phyloP scores from a whole-genome alignment of 2,888 invertebrate genomes.

The Lysandra bellargus region DNA sequence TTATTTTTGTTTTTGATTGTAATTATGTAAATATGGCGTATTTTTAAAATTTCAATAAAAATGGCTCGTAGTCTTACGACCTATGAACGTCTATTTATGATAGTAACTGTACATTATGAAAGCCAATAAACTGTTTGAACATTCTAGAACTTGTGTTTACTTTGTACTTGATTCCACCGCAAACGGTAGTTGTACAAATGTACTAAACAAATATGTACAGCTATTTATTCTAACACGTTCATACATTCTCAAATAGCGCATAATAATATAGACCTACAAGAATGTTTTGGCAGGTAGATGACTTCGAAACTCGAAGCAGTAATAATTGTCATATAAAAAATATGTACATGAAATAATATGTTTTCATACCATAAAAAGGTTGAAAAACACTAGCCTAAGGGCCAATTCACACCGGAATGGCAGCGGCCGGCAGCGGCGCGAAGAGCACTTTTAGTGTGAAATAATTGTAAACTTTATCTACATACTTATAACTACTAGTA shows the following conservation, averaged over 20 bases:
- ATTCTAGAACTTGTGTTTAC: not conserved
- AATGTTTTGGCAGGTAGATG: not conserved
- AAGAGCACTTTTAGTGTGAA: too few relatives aligned
- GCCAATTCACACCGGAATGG: too few relatives aligned
- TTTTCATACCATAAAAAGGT: too few relatives aligned
- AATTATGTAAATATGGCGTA: too few relatives aligned
- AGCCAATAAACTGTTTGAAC: not conserved
- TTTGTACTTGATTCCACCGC: constrained; percentile 16
- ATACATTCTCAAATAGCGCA: not conserved
- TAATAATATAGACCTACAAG: not conserved
- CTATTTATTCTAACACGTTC: constrained; percentile 9
- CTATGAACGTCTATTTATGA: not conserved
- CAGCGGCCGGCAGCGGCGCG: too few relatives aligned
- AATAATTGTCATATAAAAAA: too few relatives aligned
- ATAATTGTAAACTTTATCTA: too few relatives aligned
- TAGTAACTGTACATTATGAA: not conserved
- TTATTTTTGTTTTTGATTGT: too few relatives aligned
- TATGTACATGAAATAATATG: too few relatives aligned
- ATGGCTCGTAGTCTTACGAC: not conserved
- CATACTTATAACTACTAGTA: too few relatives aligned
- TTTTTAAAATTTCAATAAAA: not conserved
- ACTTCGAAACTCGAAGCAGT: too few relatives aligned
- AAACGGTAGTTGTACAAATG: not conserved
- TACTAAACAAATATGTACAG: not conserved
- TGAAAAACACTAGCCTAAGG: too few relatives aligned